Percentiles rank a stretch among this genome's conserved stretches.
Evolutionary conservation across 2,797 vertebrate species (phyloP).

Genomic region (Sciaenops ocellatus): DNA sequence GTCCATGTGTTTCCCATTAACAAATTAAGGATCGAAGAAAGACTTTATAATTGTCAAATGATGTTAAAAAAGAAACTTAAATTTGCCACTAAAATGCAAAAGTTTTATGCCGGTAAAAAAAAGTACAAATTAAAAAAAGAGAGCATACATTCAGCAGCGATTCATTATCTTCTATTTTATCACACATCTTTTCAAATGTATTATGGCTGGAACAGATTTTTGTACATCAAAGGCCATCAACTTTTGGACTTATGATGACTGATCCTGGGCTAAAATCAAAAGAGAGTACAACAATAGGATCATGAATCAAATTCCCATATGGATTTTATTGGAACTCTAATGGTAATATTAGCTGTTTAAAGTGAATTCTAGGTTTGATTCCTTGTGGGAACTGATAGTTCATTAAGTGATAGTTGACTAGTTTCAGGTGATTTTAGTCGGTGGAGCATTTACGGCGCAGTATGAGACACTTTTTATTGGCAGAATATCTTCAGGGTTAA

Average conservation of each 20-base stretch:
- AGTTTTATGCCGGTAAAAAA: too few relatives aligned
- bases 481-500: background rate
- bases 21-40: background rate
- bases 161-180: background rate
- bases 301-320: background rate
- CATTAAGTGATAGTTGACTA: too few relatives aligned
- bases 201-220: background rate
- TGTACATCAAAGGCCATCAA: background rate
- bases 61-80: background rate
- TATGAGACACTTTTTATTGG: background rate
- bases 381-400: too few relatives aligned
- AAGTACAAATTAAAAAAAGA: background rate
- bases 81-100: background rate
- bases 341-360: background rate
- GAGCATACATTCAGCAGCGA: background rate
- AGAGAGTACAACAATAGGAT: background rate
- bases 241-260: background rate
- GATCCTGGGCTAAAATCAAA: background rate
- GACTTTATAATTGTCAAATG: background rate
- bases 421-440: background rate
- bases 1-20: background rate
- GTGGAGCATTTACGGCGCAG: background rate
- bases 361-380: too few relatives aligned
- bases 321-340: background rate
- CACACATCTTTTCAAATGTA: background rate